A percentile compares a stretch with the other conserved stretches of the same genome.
These are phyloP conservation scores for Dusona sp. DNA, from an alignment of 2,888 invertebrate species.

Conservation along the genomic window DNA sequence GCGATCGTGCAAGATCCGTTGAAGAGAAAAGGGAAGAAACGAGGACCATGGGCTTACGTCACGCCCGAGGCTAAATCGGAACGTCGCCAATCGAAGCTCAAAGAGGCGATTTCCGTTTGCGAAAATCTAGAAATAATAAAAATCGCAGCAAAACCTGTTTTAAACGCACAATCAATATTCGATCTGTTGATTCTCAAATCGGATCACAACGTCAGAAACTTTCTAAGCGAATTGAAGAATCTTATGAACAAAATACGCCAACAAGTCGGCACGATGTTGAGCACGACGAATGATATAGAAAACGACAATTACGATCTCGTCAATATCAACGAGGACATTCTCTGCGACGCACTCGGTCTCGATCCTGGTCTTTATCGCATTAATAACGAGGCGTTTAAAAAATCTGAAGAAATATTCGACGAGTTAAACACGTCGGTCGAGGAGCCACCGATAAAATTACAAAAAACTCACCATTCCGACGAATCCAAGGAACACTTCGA, in stretches of 20 bases:
- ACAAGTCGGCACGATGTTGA: constrained; percentile 76
- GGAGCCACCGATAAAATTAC: constrained; percentile 78
- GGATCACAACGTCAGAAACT: constrained; percentile 78
- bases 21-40: constrained; percentile 82
- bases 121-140: constrained; percentile 80
- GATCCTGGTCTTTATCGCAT: constrained; percentile 79
- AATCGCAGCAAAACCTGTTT: constrained; percentile 82
- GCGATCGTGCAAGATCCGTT: constrained; percentile 73
- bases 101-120: constrained; percentile 82
- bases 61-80: constrained; percentile 82
- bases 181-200: constrained; percentile 81
- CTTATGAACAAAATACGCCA: constrained; percentile 79
- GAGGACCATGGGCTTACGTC: constrained; percentile 82
- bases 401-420: constrained; percentile 67
- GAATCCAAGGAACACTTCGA: constrained; percentile 78
- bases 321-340: constrained; percentile 76
- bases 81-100: constrained; percentile 79
- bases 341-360: constrained; percentile 79
- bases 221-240: constrained; percentile 79
- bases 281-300: constrained; percentile 69
- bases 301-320: constrained; percentile 73
- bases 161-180: constrained; percentile 79
- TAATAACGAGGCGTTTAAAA: constrained; percentile 75
- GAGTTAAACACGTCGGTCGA: constrained; percentile 38
- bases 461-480: constrained; percentile 74